Conservation (phyloP, 2,888 invertebrate genomes). For the Smittia aterrima region DNA sequence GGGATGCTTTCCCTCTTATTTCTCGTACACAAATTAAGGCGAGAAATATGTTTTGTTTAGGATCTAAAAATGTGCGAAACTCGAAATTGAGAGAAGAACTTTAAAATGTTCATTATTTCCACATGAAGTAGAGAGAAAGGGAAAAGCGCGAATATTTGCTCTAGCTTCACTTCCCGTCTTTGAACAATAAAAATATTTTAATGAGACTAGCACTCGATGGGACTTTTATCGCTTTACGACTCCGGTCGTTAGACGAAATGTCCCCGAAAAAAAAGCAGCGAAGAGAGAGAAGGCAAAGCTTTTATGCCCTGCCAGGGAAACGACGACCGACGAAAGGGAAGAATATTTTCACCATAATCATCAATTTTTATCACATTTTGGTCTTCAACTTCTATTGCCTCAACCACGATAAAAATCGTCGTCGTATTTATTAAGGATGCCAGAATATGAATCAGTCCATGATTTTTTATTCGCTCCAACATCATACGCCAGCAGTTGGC, state of each 20-base stretch:
- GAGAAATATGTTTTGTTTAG: not conserved
- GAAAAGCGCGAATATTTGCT: no score
- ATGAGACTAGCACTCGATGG: slow-evolving; percentile 18
- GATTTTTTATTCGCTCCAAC: slow-evolving; percentile 31
- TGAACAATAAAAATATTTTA: slow-evolving; percentile 21
- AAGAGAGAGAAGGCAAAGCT: no score
- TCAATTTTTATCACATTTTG: slow-evolving; percentile 31
- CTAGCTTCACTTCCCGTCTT: not conserved
- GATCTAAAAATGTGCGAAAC: not conserved
- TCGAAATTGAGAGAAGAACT: not conserved
- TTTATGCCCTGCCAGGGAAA: not conserved
- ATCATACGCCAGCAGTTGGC: slow-evolving; percentile 4
- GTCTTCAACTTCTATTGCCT: not conserved
- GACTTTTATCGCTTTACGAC: slow-evolving; percentile 35
- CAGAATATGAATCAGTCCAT: slow-evolving; percentile 30
- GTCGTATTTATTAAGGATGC: not conserved
- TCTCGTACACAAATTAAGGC: not conserved
- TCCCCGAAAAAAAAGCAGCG: not conserved
- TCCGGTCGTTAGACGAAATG: slow-evolving; percentile 11
- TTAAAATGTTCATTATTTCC: not conserved
- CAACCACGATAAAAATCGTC: not conserved
- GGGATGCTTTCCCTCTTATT: not conserved
- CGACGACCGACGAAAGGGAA: not conserved
- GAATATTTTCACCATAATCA: slow-evolving; percentile 32
- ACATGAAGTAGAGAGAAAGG: not conserved